These are phyloP conservation scores for Oncorhynchus clarkii DNA, from an alignment of 2,113 vertebrate species.

Conservation along the genomic window DNA sequence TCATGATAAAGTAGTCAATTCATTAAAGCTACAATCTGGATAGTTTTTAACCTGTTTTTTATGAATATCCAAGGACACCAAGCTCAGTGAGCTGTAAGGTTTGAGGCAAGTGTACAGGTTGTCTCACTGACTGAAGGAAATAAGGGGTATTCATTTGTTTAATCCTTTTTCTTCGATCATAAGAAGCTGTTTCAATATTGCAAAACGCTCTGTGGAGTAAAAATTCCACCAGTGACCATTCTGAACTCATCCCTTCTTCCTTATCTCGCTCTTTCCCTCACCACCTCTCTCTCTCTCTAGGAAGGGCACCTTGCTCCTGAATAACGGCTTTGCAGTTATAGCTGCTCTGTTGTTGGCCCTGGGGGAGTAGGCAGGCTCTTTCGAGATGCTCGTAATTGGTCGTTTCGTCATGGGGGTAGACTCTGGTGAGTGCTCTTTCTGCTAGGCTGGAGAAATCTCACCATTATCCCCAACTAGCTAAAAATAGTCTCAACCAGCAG, in stretches of 20 bases:
- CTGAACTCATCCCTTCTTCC: not conserved
- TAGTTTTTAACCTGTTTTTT: too few relatives aligned
- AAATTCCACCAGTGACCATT: too few relatives aligned
- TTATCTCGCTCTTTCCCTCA: not conserved
- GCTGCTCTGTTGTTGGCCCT: constrained; percentile 82
- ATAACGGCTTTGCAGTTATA: constrained; percentile 82
- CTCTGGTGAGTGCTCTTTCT: constrained; percentile 77
- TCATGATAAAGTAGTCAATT: too few relatives aligned
- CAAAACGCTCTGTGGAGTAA: too few relatives aligned
- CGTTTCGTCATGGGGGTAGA: constrained; percentile 87
- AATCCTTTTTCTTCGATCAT: too few relatives aligned
- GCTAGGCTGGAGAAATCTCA: not conserved
- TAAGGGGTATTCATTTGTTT: not conserved
- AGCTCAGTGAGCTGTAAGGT: too few relatives aligned
- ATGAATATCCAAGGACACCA: too few relatives aligned
- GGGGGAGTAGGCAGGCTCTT: constrained; percentile 74
- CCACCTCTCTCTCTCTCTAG: constrained; percentile 57
- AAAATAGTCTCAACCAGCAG: not conserved
- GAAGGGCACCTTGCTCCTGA: constrained; percentile 83
- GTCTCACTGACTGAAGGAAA: not conserved
- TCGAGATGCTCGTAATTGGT: constrained; percentile 92
- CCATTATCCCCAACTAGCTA: constrained; percentile 4
- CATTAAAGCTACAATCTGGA: too few relatives aligned
- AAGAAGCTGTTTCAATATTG: not conserved
- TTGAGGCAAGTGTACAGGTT: not conserved